These are phyloP conservation scores for Chionomys nivalis DNA, from an alignment of 2,113 vertebrate species.

Conservation along the genomic window DNA sequence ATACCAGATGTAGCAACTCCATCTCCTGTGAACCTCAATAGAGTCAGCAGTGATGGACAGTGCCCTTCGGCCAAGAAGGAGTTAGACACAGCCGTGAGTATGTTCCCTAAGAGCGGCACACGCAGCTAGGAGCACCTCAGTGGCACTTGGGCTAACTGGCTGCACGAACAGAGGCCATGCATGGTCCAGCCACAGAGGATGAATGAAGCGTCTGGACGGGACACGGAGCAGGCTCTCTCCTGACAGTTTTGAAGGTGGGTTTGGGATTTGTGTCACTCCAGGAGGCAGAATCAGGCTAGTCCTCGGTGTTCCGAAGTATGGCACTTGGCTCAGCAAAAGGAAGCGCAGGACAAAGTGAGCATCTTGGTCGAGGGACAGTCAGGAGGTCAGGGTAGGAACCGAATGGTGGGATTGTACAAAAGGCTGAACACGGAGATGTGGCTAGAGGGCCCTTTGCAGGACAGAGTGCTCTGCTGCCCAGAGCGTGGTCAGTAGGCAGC, in stretches of 20 bases:
- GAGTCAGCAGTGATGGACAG: not conserved
- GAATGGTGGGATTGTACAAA: not conserved
- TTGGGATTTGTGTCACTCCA: not conserved
- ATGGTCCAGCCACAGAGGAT: not conserved
- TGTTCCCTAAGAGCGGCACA: not conserved
- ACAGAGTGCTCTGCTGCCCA: not conserved
- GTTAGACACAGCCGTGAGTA: too few species aligned
- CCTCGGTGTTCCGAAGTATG: not conserved
- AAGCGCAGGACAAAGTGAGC: not conserved
- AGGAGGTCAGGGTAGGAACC: not conserved
- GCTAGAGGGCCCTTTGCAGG: not conserved
- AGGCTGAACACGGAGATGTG: fast-evolving
- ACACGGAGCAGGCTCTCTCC: fast-evolving
- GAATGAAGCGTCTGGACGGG: not conserved
- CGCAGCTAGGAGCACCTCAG: not conserved
- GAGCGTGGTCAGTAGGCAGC: fast-evolving
- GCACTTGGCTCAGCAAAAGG: not conserved
- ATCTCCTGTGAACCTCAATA: not conserved
- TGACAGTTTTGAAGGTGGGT: fast-evolving
- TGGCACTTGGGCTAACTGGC: not conserved
- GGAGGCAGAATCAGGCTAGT: not conserved
- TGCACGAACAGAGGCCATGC: not conserved
- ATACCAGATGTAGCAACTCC: not conserved
- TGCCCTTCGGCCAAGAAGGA: not conserved
- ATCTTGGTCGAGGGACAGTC: not conserved